A percentile compares a stretch with the other conserved stretches of the same genome.
Conservation (phyloP, 2,797 vertebrate species). For the Epinephelus coioides region DNA sequence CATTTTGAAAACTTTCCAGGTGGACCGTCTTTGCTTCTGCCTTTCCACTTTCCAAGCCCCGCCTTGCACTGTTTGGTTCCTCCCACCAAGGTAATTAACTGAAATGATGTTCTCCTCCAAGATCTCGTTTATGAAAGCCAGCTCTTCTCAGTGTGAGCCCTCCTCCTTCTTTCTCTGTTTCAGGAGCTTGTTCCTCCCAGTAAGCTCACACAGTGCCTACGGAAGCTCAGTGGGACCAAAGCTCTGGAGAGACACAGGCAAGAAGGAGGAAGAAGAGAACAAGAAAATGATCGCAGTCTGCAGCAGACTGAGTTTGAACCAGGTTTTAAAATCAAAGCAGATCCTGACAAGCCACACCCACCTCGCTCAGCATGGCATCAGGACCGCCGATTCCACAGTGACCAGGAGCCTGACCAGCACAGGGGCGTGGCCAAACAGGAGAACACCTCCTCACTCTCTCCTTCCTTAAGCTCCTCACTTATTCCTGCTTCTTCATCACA, state of each 20-base stretch:
- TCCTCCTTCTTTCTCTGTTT: no score
- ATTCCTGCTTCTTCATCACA: conserved; percentile 1
- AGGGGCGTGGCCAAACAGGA: conserved; percentile 6
- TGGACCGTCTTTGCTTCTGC: conserved; percentile 69
- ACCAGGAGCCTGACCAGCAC: neutral
- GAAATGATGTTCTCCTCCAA: neutral
- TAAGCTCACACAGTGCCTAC: conserved; percentile 72
- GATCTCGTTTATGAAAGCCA: no score
- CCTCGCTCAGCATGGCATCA: conserved; percentile 75
- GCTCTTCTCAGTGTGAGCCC: no score
- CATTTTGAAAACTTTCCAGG: conserved; percentile 88
- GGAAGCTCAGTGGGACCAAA: conserved; percentile 69
- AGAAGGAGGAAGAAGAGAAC: conserved; percentile 53
- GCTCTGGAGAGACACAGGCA: conserved; percentile 74
- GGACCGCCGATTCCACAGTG: neutral
- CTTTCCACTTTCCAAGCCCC: conserved; percentile 59
- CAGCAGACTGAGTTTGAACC: neutral
- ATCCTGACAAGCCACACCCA: conserved; percentile 79
- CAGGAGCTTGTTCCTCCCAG: conserved; percentile 47
- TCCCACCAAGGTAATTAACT: conserved; percentile 72
- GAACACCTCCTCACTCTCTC: neutral
- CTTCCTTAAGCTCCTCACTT: conserved; percentile 11
- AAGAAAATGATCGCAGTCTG: neutral
- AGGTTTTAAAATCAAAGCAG: conserved; percentile 79
- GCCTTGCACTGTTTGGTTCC: conserved; percentile 27